Evolutionary conservation across 2,797 vertebrate species (phyloP), one percentile per base, ranked within the genome.

Genomic region (Bovichtus diacanthus): DNA sequence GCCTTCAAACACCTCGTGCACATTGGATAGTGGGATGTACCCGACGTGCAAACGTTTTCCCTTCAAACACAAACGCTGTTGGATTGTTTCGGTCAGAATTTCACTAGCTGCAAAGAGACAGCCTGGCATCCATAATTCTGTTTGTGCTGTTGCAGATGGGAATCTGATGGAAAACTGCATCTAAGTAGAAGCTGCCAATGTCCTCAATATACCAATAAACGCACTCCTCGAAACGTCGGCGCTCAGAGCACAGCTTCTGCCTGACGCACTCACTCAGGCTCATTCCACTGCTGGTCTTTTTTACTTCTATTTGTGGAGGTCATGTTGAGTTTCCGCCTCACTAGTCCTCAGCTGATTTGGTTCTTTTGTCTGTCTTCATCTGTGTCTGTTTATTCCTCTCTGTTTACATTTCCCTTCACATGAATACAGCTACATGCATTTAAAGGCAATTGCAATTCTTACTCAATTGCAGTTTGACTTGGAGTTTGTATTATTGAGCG

Each of bases 301-400:
- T 7, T 44, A 5, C 43, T 19, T 18, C 9, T 39, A 5, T 36
- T 43, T 49, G 27, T 23, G 38, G 19, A 51, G 69, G 43, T 65
- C 55, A 27, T 59, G 60, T 39, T 43, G 31, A 21, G 18, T 51
- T 54, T 55, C 44, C 54, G 49, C 29, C 67, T 61, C n/a, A n/a
- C 23, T 67, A 38, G 38, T 23, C 36, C 21, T 54, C 0, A 19
- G 47, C 49, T 18, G 31, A 44, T 36, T 27, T 56, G 47, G 51
- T 62, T 62, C 13, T 34, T 67, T 38, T 63, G 11, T 69, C 58
- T 58, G 50, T 70, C 53, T 71, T 63, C 41, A 46, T 66, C 51
- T 80, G n/a, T 43, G 13, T 67, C 54, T 46, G 21, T 34, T 68
- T 47, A 62, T 74, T 18, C 56, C 27, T 13, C 39, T n/a, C n/a